Evolutionary conservation across 2,888 invertebrate species (phyloP).

Genomic region (Cabera pusaria): DNA sequence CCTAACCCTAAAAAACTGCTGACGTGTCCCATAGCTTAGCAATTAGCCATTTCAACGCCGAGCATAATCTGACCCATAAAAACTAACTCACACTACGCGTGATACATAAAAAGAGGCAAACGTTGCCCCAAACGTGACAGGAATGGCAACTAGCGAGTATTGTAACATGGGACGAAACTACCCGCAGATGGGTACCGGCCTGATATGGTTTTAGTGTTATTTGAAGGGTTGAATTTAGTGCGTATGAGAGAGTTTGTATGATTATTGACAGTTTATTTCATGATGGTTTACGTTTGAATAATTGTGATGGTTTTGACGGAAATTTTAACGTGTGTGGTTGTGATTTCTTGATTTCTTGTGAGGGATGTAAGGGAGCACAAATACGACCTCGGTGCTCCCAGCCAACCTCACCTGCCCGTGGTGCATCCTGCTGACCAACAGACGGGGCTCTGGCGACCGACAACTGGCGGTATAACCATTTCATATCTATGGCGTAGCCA

Average conservation of each 20-base stretch:
- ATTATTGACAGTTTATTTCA: constrained; percentile 18
- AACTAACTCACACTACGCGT: constrained; percentile 36
- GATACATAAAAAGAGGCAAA: constrained; percentile 35
- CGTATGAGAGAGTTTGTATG: constrained; percentile 9
- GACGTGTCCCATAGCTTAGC: constrained; percentile 30
- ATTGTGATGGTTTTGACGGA: too few relatives aligned
- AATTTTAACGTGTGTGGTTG: too few relatives aligned
- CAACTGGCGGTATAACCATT: too few relatives aligned
- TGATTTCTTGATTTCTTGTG: neutral
- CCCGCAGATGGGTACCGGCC: constrained; percentile 39
- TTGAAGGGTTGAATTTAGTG: constrained; percentile 26
- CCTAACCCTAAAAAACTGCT: constrained; percentile 29
- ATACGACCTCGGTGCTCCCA: too few relatives aligned
- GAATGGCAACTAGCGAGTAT: constrained; percentile 24
- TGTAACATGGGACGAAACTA: constrained; percentile 28
- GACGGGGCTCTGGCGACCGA: too few relatives aligned
- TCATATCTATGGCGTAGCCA: too few relatives aligned
- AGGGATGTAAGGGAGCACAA: too few relatives aligned
- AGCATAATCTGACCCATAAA: constrained; percentile 42
- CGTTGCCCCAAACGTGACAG: constrained; percentile 30
- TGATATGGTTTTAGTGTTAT: constrained; percentile 38
- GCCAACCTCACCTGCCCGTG: too few relatives aligned
- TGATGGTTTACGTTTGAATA: constrained; percentile 1
- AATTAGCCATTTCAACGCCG: constrained; percentile 36
- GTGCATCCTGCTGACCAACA: too few relatives aligned